These are phyloP conservation scores for Anableps anableps DNA, from an alignment of 2,797 vertebrate species.

Conservation along the genomic window DNA sequence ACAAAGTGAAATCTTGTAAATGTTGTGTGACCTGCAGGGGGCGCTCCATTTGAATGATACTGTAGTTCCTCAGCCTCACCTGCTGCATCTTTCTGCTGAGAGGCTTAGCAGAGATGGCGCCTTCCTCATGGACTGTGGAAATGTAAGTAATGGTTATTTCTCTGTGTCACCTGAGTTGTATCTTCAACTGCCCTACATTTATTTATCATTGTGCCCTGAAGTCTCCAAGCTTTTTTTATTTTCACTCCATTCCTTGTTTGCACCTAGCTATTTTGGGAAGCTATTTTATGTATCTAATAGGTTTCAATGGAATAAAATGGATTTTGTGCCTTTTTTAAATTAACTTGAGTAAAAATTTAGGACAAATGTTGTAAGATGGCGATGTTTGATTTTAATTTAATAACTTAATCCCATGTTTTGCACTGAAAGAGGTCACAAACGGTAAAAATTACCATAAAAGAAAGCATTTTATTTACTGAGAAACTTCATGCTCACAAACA, in stretches of 20 bases:
- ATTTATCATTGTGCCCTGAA: neutral
- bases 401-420: neutral
- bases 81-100: conserved; percentile 91
- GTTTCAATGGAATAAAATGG: too few species aligned
- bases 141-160: conserved; percentile 72
- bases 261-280: neutral
- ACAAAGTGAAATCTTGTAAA: neutral
- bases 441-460: too few species aligned
- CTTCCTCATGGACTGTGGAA: conserved; percentile 95
- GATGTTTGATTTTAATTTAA: too few species aligned
- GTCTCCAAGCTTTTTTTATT: too few species aligned
- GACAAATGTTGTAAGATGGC: too few species aligned
- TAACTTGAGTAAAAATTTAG: too few species aligned
- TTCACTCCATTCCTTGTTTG: neutral
- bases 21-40: conserved; percentile 78
- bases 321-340: too few species aligned
- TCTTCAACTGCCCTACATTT: neutral
- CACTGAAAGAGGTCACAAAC: too few species aligned
- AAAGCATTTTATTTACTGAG: too few species aligned
- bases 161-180: neutral
- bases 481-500: too few species aligned
- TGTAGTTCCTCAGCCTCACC: conserved; percentile 90
- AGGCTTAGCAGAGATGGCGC: conserved; percentile 91
- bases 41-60: conserved; percentile 91
- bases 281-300: too few species aligned